phyloP scores from a whole-genome alignment of 2,113 vertebrate species.

The Bettongia penicillata region DNA sequence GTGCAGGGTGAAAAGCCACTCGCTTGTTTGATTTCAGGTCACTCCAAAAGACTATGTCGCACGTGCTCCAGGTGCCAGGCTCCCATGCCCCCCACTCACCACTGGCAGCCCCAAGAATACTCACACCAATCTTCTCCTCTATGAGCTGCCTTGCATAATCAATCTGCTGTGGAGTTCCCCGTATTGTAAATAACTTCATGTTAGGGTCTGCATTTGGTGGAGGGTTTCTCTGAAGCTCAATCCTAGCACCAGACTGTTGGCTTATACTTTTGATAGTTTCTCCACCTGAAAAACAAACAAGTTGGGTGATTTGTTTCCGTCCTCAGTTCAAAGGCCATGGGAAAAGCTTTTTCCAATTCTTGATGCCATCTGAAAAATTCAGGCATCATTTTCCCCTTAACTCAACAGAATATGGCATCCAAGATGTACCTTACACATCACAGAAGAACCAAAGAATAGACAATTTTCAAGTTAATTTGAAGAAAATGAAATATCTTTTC shows the following conservation, averaged over 20 bases:
- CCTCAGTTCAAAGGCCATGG: not conserved
- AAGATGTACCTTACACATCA: not conserved
- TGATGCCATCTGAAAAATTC: not conserved
- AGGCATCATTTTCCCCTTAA: not conserved
- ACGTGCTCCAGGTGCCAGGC: no score
- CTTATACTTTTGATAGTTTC: constrained; percentile 99
- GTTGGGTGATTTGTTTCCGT: not conserved
- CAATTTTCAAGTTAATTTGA: not conserved
- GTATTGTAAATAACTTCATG: constrained; percentile 97
- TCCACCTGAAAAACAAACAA: constrained; percentile 86
- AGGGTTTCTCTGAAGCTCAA: constrained; percentile 97
- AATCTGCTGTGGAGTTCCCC: constrained; percentile 96
- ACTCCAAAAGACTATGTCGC: no score
- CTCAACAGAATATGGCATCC: not conserved
- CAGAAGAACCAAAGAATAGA: not conserved
- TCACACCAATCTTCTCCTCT: constrained; percentile 98
- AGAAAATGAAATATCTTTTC: not conserved
- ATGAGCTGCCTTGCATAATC: constrained; percentile 98
- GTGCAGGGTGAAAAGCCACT: no score
- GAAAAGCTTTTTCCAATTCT: not conserved
- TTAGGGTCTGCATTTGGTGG: constrained; percentile 97
- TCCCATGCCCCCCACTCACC: no score
- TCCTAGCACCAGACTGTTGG: constrained; percentile 97
- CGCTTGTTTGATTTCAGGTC: no score
- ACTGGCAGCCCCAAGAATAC: constrained; percentile 62